Evolutionary conservation across 2,888 invertebrate species (phyloP).

Genomic region (Scaeva pyrastri): DNA sequence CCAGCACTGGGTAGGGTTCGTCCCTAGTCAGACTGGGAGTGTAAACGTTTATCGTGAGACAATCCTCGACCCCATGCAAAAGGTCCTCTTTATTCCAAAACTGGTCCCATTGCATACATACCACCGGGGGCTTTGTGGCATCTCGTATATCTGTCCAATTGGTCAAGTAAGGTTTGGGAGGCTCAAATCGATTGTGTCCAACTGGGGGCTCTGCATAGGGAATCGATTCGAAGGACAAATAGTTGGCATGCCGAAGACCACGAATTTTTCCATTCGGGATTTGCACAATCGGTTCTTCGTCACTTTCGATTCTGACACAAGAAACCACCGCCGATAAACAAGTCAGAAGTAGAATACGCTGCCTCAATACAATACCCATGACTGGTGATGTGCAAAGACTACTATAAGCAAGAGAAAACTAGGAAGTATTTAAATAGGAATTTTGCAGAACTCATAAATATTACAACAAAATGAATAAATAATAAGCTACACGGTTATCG

Average conservation of each 20-base stretch:
- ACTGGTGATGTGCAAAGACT: background rate
- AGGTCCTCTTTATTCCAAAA: slow-evolving; percentile 79
- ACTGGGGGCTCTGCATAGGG: slow-evolving; percentile 88
- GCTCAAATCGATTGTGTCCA: slow-evolving; percentile 86
- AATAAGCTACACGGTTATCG: background rate
- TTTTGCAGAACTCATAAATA: no score
- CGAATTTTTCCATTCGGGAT: slow-evolving; percentile 79
- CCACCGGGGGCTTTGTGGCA: slow-evolving; percentile 86
- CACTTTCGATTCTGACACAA: background rate
- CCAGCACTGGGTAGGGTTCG: slow-evolving; percentile 86
- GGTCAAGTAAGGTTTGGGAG: slow-evolving; percentile 77
- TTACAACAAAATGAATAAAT: background rate
- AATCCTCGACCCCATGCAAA: slow-evolving; percentile 87
- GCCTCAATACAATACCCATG: background rate
- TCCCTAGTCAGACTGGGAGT: slow-evolving; percentile 84
- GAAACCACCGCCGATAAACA: background rate
- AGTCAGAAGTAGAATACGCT: background rate
- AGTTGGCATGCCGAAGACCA: slow-evolving; percentile 80
- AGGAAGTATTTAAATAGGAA: background rate
- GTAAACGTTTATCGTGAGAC: slow-evolving; percentile 87
- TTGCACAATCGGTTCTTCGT: slow-evolving; percentile 76
- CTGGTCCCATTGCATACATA: slow-evolving; percentile 87
- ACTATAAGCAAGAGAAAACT: background rate
- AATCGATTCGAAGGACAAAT: slow-evolving; percentile 87
- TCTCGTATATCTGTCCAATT: slow-evolving; percentile 78